Evolutionary conservation across 2,888 invertebrate species (phyloP).

Genomic region (Torymus aiolomorphi): DNA sequence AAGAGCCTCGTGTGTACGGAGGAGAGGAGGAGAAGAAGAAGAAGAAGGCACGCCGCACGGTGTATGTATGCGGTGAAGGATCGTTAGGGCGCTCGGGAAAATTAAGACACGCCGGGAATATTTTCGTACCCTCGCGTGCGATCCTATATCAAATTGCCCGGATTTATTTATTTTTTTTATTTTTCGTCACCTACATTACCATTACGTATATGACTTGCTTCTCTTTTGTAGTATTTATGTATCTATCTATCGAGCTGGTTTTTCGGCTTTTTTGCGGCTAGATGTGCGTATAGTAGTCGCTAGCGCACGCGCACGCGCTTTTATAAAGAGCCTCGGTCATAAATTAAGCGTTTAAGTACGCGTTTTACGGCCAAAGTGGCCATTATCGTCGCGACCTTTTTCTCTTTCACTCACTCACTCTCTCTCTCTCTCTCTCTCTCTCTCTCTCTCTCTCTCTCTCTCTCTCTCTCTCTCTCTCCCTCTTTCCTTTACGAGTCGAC

Average conservation of each 20-base stretch:
- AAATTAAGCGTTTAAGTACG: slow-evolving; percentile 44
- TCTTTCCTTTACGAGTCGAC: slow-evolving; percentile 29
- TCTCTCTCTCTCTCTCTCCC: slow-evolving; percentile 19
- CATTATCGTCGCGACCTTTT: slow-evolving; percentile 42
- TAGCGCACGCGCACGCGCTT: background rate
- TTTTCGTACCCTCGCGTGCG: background rate
- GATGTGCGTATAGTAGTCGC: background rate
- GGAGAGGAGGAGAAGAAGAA: too few species aligned
- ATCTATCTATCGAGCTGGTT: too few species aligned
- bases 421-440: too few species aligned
- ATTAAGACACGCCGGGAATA: background rate
- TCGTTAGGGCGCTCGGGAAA: background rate
- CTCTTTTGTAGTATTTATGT: too few species aligned
- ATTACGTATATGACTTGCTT: too few species aligned
- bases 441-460: slow-evolving; percentile 8
- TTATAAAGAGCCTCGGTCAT: slow-evolving; percentile 30
- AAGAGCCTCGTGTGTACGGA: too few species aligned
- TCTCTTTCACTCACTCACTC: background rate
- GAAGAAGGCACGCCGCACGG: too few species aligned
- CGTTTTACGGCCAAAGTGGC: slow-evolving; percentile 41
- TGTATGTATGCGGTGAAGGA: background rate
- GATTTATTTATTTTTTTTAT: too few species aligned
- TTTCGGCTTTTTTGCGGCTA: background rate
- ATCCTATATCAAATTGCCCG: too few species aligned
- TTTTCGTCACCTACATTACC: too few species aligned